Percentiles rank a stretch among this genome's conserved stretches.
Conservation (phyloP, 2,888 invertebrate genomes). For the Plagiodera versicolora region DNA sequence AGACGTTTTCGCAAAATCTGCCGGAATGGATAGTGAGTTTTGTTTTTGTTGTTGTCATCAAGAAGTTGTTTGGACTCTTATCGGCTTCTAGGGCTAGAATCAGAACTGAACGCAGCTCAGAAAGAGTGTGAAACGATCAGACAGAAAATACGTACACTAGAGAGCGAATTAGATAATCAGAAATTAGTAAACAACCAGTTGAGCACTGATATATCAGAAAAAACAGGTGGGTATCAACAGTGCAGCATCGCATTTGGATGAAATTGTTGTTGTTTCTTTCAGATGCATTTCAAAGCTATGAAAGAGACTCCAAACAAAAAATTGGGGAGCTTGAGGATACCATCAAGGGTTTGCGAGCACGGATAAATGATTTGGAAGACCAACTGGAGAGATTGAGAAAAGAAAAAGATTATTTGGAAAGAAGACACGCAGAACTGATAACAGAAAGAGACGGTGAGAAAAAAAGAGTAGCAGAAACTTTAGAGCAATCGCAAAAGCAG, state of each 20-base stretch:
- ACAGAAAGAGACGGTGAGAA: conserved; percentile 57
- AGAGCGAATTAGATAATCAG: conserved; percentile 63
- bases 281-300: conserved; percentile 46
- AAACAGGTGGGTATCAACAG: conserved; percentile 58
- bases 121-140: conserved; percentile 67
- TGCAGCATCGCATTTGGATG: too few relatives aligned
- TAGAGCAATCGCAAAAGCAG: conserved; percentile 65
- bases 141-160: conserved; percentile 62
- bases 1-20: conserved; percentile 64
- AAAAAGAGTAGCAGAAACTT: conserved; percentile 59
- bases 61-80: conserved; percentile 1
- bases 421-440: conserved; percentile 49
- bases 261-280: conserved; percentile 16
- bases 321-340: conserved; percentile 56
- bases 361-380: conserved; percentile 57
- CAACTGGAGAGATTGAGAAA: conserved; percentile 55
- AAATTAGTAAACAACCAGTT: conserved; percentile 63
- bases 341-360: conserved; percentile 56
- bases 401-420: conserved; percentile 56
- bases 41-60: neutral
- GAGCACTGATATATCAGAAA: conserved; percentile 60
- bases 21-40: conserved; percentile 66
- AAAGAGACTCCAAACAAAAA: conserved; percentile 49
- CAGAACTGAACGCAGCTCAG: conserved; percentile 65
- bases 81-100: conserved; percentile 60